These are phyloP conservation scores for Dromiciops gliroides DNA, from an alignment of 2,113 vertebrate genomes.

Conservation along the genomic window DNA sequence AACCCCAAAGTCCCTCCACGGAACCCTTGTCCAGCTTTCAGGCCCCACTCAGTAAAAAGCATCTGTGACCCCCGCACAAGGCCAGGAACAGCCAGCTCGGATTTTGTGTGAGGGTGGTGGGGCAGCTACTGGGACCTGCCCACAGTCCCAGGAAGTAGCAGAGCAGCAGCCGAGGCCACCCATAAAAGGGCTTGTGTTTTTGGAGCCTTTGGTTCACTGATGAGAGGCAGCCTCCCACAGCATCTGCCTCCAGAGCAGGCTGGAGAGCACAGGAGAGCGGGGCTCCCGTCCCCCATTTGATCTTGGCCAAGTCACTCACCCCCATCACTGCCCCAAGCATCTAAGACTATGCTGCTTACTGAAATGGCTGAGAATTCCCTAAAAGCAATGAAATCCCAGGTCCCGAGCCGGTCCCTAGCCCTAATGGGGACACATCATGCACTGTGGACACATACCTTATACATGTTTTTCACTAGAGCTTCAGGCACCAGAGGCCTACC, in stretches of 20 bases:
- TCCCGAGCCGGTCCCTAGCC: too few relatives aligned
- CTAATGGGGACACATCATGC: too few relatives aligned
- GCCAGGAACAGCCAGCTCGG: not conserved
- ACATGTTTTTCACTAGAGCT: not conserved
- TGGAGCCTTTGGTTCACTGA: not conserved
- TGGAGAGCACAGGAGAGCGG: not conserved
- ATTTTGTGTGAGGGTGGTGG: too few relatives aligned
- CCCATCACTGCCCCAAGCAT: too few relatives aligned
- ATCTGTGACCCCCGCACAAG: not conserved
- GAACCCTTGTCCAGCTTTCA: not conserved
- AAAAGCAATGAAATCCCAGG: not conserved
- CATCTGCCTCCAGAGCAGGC: not conserved
- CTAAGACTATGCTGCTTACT: not conserved
- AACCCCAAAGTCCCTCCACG: not conserved
- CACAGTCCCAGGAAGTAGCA: too few relatives aligned
- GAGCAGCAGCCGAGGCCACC: too few relatives aligned
- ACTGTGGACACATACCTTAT: not conserved
- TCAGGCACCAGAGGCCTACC: fast-evolving
- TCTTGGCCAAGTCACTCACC: not conserved
- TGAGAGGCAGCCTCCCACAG: not conserved
- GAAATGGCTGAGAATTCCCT: not conserved
- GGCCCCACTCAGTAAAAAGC: not conserved
- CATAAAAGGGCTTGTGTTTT: not conserved
- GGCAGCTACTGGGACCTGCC: too few relatives aligned
- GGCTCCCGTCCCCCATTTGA: not conserved